Evolutionary conservation across 2,113 vertebrate genomes (phyloP).

Genomic region (Notarius lentiginosus): DNA sequence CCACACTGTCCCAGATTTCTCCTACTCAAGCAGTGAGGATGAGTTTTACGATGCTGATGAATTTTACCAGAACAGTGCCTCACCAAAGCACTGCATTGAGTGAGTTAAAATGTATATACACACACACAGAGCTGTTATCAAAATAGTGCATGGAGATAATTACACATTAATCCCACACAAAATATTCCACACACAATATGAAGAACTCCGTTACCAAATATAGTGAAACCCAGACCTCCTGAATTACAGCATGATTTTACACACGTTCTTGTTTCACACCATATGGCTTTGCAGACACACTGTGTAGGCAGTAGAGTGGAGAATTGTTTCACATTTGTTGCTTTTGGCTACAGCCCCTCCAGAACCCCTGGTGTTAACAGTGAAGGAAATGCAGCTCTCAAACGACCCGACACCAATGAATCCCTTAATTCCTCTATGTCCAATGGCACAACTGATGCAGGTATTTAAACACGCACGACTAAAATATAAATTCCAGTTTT

Average conservation of each 20-base stretch:
- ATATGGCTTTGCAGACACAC: not conserved
- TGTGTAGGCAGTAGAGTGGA: not conserved
- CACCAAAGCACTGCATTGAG: slow-evolving; percentile 91
- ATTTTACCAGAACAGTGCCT: slow-evolving; percentile 91
- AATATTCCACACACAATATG: not conserved
- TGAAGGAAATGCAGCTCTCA: slow-evolving; percentile 82
- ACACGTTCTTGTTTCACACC: not conserved
- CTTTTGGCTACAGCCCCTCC: slow-evolving; percentile 59
- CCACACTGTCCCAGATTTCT: slow-evolving; percentile 95
- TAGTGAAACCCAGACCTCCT: not conserved
- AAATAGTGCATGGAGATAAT: slow-evolving; percentile 1
- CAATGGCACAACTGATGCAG: slow-evolving; percentile 94
- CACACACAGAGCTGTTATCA: not conserved
- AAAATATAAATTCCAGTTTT: not conserved
- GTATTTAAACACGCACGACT: slow-evolving; percentile 61
- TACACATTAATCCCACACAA: slow-evolving; percentile 4
- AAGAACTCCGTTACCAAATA: not conserved
- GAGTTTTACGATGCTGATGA: slow-evolving; percentile 99
- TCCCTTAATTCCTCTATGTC: slow-evolving; percentile 96
- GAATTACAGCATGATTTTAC: not conserved
- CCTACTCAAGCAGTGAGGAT: slow-evolving; percentile 98
- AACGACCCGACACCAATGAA: slow-evolving; percentile 90
- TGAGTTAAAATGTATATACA: slow-evolving; percentile 68
- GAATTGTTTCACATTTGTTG: not conserved
- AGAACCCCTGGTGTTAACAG: slow-evolving; percentile 78